Conservation (phyloP, 2,888 invertebrate genomes). For the Catocala nupta region DNA sequence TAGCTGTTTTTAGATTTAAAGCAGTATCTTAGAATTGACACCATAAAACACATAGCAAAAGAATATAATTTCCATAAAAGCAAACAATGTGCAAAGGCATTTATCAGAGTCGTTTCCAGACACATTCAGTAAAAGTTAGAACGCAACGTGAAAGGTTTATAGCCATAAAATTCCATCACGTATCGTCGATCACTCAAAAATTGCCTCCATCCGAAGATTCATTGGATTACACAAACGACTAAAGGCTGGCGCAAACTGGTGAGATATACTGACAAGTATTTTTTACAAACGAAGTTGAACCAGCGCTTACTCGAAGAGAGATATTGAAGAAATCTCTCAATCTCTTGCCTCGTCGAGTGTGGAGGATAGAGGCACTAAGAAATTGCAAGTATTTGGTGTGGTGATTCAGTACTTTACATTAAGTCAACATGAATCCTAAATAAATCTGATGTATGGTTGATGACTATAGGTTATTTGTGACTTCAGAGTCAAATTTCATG, state of each 20-base stretch:
- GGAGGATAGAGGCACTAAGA: background rate
- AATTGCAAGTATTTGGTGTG: background rate
- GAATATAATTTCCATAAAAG: background rate
- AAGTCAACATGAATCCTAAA: no score
- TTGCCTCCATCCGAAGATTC: slow-evolving; percentile 12
- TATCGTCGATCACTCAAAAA: slow-evolving; percentile 26
- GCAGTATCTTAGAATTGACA: no score
- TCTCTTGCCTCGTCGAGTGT: background rate
- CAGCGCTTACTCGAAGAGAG: background rate
- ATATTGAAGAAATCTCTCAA: background rate
- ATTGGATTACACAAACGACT: slow-evolving; percentile 4
- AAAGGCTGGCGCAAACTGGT: slow-evolving; percentile 5
- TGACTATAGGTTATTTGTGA: no score
- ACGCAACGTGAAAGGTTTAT: slow-evolving; percentile 11
- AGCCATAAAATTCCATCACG: slow-evolving; percentile 10
- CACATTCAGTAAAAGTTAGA: slow-evolving; percentile 2
- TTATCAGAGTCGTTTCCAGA: slow-evolving; percentile 7
- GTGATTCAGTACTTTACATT: no score
- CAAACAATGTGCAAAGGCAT: slow-evolving; percentile 1
- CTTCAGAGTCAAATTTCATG: no score
- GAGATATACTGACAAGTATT: background rate
- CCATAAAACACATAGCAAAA: background rate
- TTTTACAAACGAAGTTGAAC: background rate
- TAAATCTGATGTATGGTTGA: no score
- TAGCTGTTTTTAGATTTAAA: no score